phyloP scores from a whole-genome alignment of 1,140 invertebrate genomes.

The Zaprionus kolodkinae region DNA sequence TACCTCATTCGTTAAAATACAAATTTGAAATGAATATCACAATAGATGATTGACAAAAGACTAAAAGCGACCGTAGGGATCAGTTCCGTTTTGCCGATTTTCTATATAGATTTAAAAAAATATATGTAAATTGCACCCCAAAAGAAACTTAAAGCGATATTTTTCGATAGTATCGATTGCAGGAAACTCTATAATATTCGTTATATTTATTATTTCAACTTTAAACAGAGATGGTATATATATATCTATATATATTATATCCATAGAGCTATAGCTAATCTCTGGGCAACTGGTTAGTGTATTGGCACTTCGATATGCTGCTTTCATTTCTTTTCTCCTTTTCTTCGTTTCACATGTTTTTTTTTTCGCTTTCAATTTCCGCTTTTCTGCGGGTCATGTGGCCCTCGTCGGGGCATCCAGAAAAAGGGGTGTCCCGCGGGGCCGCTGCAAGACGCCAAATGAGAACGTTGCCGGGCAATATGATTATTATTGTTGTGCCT shows the following conservation, averaged over 20 bases:
- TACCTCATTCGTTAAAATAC: conserved; percentile 38
- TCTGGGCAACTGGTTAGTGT: conserved; percentile 14
- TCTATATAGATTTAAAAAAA: background rate
- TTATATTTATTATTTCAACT: too few species aligned
- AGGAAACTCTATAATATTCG: too few species aligned
- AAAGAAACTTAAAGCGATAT: background rate
- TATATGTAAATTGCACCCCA: background rate
- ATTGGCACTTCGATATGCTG: background rate
- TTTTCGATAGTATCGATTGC: background rate
- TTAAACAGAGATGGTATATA: background rate
- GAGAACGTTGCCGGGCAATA: conserved; percentile 39
- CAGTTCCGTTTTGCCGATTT: background rate
- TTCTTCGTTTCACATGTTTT: conserved; percentile 23
- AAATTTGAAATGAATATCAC: conserved; percentile 36
- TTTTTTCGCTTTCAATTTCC: conserved; percentile 68
- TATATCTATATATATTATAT: background rate
- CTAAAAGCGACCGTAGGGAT: conserved; percentile 13
- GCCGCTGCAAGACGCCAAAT: conserved; percentile 41
- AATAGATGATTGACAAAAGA: conserved; percentile 22
- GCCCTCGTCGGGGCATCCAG: background rate
- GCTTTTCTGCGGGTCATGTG: conserved; percentile 58
- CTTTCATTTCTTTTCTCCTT: background rate
- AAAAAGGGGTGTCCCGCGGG: conserved; percentile 56
- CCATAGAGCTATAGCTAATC: too few species aligned
- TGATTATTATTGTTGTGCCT: conserved; percentile 56